Base-by-base conservation (phyloP, 2,797 vertebrate species). In the Okamejei kenojei region DNA sequence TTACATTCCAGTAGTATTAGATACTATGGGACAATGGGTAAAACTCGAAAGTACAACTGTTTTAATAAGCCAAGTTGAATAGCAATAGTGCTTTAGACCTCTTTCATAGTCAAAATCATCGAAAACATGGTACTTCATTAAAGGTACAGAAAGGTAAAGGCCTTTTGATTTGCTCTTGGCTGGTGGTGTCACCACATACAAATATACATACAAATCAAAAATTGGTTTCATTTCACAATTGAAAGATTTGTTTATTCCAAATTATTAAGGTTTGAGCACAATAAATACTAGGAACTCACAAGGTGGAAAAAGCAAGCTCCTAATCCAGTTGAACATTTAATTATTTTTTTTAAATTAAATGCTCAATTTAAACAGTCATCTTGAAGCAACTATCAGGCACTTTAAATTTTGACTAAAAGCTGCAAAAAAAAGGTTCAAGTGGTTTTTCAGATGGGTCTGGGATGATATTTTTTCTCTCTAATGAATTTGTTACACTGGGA, bases 371-470 rank as follows among this genome's bases (percentile, higher is more conserved):
- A 97, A 98, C 97, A 97, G 97, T 97, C 96, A 95, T 96, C 97
- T 97, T 97, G 97, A 98, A 97, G 97, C 97, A 95, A 98, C 97
- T 97, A 94, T 98, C 98, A 99, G 99, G 99, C 99, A 99, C 99
- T 99, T 99, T 98, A 97, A 98, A 96, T 96, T 96, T 97, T 96
- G 96, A 96, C 95, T 93, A 94, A 95, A 94, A 94, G 94, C 94
- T 94, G 94, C 94, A 94, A 95, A 96, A 93, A 95, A 63, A 94
- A 77, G 90, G 94, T 93, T 94, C 95, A 97, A 98, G 97, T 97
- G 97, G 97, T 96, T 96, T 95, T 96, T 94, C 80, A 94, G 94
- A 94, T 73, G 94, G 95, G 95, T 95, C 93, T 91, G 68, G n/a
- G 35, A 74, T 92, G 71, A 76, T 76, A 38, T 90, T 90, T 65